A percentile compares a stretch with the other conserved stretches of the same genome.
Conservation (phyloP, 2,797 vertebrate genomes). For the Geotrypetes seraphini region DNA sequence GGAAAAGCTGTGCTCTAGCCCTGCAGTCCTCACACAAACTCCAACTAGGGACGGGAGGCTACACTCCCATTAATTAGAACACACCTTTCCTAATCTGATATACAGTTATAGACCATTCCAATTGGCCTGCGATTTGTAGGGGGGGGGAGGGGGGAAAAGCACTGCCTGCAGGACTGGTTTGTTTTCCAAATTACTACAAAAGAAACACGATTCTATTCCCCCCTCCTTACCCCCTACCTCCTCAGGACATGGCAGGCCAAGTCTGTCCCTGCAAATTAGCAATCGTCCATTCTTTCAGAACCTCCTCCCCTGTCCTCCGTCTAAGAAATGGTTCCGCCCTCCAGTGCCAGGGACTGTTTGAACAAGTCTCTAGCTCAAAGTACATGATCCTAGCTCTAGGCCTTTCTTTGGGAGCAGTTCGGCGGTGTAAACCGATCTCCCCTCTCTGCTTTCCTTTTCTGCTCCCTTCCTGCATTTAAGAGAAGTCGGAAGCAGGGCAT, state of each 20-base stretch:
- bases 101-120: conserved; percentile 21
- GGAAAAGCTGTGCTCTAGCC: background rate
- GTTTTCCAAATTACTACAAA: background rate
- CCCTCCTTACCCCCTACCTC: too few species aligned
- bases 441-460: background rate
- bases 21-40: conserved; percentile 1
- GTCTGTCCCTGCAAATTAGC: background rate
- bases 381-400: background rate
- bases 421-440: background rate
- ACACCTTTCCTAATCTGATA: conserved; percentile 25
- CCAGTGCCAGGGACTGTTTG: background rate
- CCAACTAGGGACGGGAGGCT: conserved; percentile 5
- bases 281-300: background rate
- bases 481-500: background rate
- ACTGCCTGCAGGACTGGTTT: background rate
- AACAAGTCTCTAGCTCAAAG: background rate
- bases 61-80: conserved; percentile 3
- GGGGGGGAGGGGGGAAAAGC: too few species aligned
- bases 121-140: conserved; percentile 5
- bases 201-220: background rate
- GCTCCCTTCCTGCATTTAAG: background rate
- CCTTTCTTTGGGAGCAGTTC: background rate
- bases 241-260: background rate
- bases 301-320: background rate
- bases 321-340: background rate